Base-by-base conservation (phyloP, 2,797 vertebrate species). In the Urocyon cinereoargenteus region DNA sequence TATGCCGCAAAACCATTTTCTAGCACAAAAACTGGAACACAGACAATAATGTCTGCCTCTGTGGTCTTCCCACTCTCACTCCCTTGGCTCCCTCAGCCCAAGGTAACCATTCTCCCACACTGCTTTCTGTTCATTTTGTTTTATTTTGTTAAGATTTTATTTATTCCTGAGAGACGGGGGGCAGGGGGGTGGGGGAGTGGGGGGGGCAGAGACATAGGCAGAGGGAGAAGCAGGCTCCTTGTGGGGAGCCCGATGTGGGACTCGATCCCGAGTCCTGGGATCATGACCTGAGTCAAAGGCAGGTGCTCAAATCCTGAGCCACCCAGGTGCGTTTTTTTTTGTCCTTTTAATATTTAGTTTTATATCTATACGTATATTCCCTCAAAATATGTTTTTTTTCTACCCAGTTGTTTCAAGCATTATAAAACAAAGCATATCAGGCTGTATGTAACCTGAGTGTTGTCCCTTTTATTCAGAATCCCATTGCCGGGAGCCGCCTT, bases 401-500 rank as follows among this genome's bases (percentile, higher is more conserved):
- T 72, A 7, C 85, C 59, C 57, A 53, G 15, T 86, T 90, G 55
- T 88, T 86, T 59, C 91, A 77, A 93, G 53, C 72, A 49, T 62
- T 91, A n/a, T 66, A 18, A 13, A 64, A 88, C 51, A 87, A 68
- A 66, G 40, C 4, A 2, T 82, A 2, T 40, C 6, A 73, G 66
- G 53, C 66, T 91, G 4, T 64, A 59, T 78, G 18, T 40, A 68
- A 57, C 78, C 75, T 90, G 72, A 62, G 49, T 22, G 85, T 93
- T 68, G 31, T 62, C 26, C 70, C 82, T 93, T 91, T 91, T 59
- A 94, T 88, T 85, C 53, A 94, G 53, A 70, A 64, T 94, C 26
- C 1, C 49, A n/a, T 61, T 82, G 34, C 66, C 79, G 9, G 51
- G 24, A 53, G n/a, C 90, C 1, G 36, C 77, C 89, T 72, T 77